Evolutionary conservation across 1,140 invertebrate species (phyloP).

Genomic region (Brachionus calyciflorus): DNA sequence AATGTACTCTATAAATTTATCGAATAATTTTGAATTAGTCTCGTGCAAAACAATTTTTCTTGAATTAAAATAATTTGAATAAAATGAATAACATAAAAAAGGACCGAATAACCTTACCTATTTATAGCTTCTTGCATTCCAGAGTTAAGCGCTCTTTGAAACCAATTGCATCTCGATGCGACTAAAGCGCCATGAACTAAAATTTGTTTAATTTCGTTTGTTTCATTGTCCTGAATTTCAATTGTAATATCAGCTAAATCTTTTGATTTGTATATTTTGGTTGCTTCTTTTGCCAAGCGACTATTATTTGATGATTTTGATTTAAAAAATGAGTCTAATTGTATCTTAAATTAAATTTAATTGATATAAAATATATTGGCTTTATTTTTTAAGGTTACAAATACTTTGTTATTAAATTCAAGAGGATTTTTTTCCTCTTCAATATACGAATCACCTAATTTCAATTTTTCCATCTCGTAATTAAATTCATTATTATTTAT

Average conservation of each 20-base stretch:
- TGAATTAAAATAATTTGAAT: not conserved
- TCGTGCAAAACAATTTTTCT: slow-evolving; percentile 36
- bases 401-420: no score
- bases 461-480: not conserved
- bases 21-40: slow-evolving; percentile 20
- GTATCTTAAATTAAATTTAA: not conserved
- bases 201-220: not conserved
- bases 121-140: slow-evolving; percentile 38
- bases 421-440: not conserved
- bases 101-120: not conserved
- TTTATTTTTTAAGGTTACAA: no score
- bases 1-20: slow-evolving; percentile 15
- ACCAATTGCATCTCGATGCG: slow-evolving; percentile 29
- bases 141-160: slow-evolving; percentile 12
- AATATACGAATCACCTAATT: not conserved
- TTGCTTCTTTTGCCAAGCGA: slow-evolving; percentile 2
- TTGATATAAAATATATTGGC: no score
- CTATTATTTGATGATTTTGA: not conserved
- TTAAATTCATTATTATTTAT: not conserved
- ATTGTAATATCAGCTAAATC: not conserved
- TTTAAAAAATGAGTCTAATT: not conserved
- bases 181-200: slow-evolving; percentile 25
- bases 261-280: not conserved
- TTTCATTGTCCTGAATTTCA: not conserved
- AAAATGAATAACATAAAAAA: not conserved